Evolutionary conservation across 1,140 invertebrate species (phyloP).

Genomic region (Neuroterus valhalla): DNA sequence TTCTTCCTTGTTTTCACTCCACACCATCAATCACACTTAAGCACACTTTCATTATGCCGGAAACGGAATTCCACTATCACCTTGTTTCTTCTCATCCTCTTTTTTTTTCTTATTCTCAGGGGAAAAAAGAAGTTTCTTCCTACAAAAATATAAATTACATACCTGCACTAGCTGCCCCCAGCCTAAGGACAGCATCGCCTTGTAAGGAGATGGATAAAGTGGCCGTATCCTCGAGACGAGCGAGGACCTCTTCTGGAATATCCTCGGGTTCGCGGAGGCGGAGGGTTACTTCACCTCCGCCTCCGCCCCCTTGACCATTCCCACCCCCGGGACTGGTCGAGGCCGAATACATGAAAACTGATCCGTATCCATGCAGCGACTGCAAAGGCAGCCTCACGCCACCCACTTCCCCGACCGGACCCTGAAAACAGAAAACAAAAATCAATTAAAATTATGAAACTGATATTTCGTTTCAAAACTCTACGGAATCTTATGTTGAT

Average conservation of each 20-base stretch:
- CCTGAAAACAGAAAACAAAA: slow-evolving; percentile 64
- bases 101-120: no score
- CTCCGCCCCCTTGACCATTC: slow-evolving; percentile 66
- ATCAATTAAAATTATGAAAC: neutral
- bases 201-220: slow-evolving; percentile 75
- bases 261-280: slow-evolving; percentile 75
- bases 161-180: slow-evolving; percentile 71
- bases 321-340: slow-evolving; percentile 72
- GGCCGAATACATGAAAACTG: slow-evolving; percentile 77
- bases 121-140: no score
- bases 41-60: no score
- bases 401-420: slow-evolving; percentile 75
- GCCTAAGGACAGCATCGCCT: slow-evolving; percentile 72
- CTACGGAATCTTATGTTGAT: no score
- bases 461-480: neutral
- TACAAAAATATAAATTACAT: slow-evolving; percentile 43
- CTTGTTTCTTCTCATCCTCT: no score
- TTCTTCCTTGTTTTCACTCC: no score
- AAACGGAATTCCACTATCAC: no score
- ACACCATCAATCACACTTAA: no score
- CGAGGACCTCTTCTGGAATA: slow-evolving; percentile 74
- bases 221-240: slow-evolving; percentile 75
- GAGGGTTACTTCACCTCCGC: slow-evolving; percentile 74
- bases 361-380: slow-evolving; percentile 75
- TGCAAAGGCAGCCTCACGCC: slow-evolving; percentile 75